Evolutionary conservation across 2,113 vertebrate species (phyloP).

Genomic region (Melanotaenia duboulayi): DNA sequence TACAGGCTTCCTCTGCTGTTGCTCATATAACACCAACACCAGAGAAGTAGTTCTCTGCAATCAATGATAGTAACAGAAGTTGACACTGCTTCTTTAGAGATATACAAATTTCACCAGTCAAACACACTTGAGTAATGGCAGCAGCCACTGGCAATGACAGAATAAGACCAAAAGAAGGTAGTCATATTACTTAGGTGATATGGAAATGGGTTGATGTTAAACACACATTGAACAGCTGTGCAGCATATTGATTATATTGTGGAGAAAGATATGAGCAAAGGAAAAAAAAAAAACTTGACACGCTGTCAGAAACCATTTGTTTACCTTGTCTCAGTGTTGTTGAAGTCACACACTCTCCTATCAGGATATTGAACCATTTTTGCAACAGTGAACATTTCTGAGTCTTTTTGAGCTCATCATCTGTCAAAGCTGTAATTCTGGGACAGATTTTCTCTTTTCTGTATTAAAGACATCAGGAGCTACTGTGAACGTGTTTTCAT

Average conservation of each 20-base stretch:
- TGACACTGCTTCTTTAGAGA: constrained; percentile 10
- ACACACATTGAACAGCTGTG: not conserved
- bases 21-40: not conserved
- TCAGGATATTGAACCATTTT: not conserved
- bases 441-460: constrained; percentile 15
- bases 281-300: not conserved
- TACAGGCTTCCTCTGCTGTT: not conserved
- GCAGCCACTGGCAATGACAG: constrained; percentile 9
- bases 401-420: constrained; percentile 8
- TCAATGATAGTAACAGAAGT: not conserved
- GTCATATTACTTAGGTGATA: not conserved
- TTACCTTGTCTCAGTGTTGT: constrained; percentile 3
- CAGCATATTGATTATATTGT: not conserved
- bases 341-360: not conserved
- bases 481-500: not conserved
- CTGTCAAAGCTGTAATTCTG: constrained; percentile 13
- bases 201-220: constrained; percentile 17
- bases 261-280: not conserved
- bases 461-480: constrained; percentile 1
- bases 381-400: not conserved
- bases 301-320: constrained; percentile 1
- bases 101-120: constrained; percentile 5
- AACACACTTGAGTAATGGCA: constrained; percentile 4
- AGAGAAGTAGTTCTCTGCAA: constrained; percentile 2
- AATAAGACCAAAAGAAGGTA: constrained; percentile 6